Percentiles rank a stretch among this genome's conserved stretches.
Conservation (phyloP, 53 echinoderm and acorn worm species). For the Astropecten irregularis region DNA sequence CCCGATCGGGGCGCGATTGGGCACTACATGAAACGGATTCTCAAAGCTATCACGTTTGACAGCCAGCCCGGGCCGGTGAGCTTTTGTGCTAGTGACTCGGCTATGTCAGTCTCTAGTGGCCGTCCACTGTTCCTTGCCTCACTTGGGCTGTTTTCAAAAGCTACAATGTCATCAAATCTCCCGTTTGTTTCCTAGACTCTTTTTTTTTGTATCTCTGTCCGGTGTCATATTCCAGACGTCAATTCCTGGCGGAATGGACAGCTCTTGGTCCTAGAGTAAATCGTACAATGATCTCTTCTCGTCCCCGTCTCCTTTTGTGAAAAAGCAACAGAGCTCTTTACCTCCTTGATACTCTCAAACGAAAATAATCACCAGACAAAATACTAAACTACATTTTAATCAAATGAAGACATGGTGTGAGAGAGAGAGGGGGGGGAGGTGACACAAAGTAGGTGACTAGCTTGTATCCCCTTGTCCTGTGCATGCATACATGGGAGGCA, state of each 20-base stretch:
- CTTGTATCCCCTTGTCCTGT: conserved; percentile 33
- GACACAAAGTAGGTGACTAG: not conserved
- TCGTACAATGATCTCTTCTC: conserved; percentile 37
- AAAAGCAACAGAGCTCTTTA: conserved; percentile 18
- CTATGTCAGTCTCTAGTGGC: conserved; percentile 5
- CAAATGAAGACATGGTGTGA: conserved; percentile 40
- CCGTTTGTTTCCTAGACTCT: conserved; percentile 29
- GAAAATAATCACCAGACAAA: conserved; percentile 51
- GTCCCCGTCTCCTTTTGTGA: conserved; percentile 24
- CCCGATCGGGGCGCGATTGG: conserved; percentile 1
- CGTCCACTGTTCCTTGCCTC: conserved; percentile 9
- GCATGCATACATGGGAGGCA: not conserved
- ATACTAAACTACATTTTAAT: conserved; percentile 60
- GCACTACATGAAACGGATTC: conserved; percentile 39
- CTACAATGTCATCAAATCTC: conserved; percentile 60
- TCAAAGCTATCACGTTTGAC: conserved; percentile 34
- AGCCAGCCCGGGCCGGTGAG: not conserved
- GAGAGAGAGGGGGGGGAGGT: conserved; percentile 15
- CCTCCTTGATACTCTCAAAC: conserved; percentile 35
- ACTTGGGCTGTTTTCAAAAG: conserved; percentile 51
- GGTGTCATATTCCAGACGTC: conserved; percentile 28
- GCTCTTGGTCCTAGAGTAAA: conserved; percentile 36
- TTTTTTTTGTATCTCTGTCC: not conserved
- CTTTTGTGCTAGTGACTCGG: not conserved
- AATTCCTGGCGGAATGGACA: conserved; percentile 42